These are phyloP conservation scores for Buceros bicornis DNA, from an alignment of 2,797 vertebrate species.

Conservation along the genomic window DNA sequence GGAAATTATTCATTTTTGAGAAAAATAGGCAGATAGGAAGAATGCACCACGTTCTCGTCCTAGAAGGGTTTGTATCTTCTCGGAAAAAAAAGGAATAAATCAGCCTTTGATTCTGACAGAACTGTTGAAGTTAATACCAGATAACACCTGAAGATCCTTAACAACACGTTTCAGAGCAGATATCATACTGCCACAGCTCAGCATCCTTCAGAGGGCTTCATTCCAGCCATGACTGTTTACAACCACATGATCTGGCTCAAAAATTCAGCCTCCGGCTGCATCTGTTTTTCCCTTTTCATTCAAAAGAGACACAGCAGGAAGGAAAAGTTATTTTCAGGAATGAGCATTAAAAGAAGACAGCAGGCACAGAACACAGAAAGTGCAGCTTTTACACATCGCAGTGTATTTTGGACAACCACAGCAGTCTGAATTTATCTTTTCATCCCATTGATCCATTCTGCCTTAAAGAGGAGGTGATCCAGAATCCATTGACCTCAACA, in stretches of 20 bases:
- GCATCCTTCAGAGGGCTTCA: neutral
- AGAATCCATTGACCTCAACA: neutral
- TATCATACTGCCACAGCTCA: neutral
- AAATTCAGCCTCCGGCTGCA: neutral
- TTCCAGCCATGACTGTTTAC: neutral
- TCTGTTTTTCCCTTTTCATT: neutral
- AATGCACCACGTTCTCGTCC: neutral
- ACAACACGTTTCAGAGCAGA: neutral
- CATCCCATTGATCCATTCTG: neutral
- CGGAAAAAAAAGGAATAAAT: neutral
- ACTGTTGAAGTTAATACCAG: neutral
- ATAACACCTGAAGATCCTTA: slow-evolving; percentile 1
- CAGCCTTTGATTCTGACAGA: slow-evolving; percentile 23
- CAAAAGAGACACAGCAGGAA: neutral
- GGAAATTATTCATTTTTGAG: slow-evolving; percentile 41
- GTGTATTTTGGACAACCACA: neutral
- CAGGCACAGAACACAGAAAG: neutral
- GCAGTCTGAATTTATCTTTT: neutral
- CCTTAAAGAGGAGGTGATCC: neutral
- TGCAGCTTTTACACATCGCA: neutral
- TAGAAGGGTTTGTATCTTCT: neutral
- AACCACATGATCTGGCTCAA: neutral
- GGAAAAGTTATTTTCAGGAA: neutral
- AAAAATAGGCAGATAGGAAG: slow-evolving; percentile 41
- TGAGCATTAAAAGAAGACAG: neutral